These are phyloP conservation scores for Eupithecia subfuscata DNA, from an alignment of 2,888 invertebrate species.

Conservation along the genomic window DNA sequence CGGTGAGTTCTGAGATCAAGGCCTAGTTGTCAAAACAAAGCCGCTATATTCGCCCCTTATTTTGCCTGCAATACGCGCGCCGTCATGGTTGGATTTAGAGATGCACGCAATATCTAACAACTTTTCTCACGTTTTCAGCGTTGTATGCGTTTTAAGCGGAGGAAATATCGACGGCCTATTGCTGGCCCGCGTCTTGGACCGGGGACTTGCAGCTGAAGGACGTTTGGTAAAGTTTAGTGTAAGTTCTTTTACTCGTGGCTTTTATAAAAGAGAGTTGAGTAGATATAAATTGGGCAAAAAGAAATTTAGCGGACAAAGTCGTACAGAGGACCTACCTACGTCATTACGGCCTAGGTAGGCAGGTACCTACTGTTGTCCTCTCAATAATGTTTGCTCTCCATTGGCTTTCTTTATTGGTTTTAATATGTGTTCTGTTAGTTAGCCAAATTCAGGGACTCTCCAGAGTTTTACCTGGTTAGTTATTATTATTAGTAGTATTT, in stretches of 20 bases:
- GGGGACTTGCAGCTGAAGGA: conserved; percentile 94
- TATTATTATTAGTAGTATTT: background rate
- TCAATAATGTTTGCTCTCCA: background rate
- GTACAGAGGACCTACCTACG: background rate
- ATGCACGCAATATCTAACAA: background rate
- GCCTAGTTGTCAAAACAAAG: too few species aligned
- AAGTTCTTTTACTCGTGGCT: conserved; percentile 54
- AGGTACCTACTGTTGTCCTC: too few species aligned
- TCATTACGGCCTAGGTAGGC: background rate
- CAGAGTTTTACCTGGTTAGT: background rate
- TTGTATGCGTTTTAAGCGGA: conserved; percentile 92
- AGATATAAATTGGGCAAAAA: background rate
- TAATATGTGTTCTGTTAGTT: background rate
- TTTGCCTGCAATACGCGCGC: background rate
- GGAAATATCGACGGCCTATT: conserved; percentile 95
- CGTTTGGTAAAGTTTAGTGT: conserved; percentile 84
- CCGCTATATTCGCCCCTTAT: too few species aligned
- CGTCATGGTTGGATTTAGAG: background rate
- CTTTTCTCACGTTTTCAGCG: conserved; percentile 79
- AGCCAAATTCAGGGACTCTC: background rate
- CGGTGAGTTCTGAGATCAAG: too few species aligned
- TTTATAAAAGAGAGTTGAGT: background rate
- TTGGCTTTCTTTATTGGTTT: background rate
- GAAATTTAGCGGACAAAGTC: background rate
- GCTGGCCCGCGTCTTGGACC: conserved; percentile 91